A percentile compares a stretch with the other conserved stretches of the same genome.
Evolutionary conservation across 2,797 vertebrate species (phyloP).

Genomic region (Linurgus olivaceus): DNA sequence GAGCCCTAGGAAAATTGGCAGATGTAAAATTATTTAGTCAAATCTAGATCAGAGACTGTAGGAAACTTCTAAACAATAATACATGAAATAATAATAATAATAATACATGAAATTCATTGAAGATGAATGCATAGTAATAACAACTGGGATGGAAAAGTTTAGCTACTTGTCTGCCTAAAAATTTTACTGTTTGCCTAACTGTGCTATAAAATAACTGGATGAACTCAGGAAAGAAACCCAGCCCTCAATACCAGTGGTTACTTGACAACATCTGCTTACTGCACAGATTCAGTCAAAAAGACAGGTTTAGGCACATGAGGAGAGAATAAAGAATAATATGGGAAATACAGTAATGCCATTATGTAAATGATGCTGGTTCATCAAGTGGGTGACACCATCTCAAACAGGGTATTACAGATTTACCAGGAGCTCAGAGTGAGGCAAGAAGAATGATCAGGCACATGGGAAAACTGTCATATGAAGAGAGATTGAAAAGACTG

Average conservation of each 20-base stretch:
- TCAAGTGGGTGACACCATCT: neutral
- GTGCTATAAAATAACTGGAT: neutral
- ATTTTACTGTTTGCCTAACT: neutral
- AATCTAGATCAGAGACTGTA: neutral
- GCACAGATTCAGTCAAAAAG: neutral
- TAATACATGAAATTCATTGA: neutral
- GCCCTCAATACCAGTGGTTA: neutral
- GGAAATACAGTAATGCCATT: slow-evolving; percentile 6
- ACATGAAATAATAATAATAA: neutral
- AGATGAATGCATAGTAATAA: neutral
- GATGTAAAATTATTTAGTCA: neutral
- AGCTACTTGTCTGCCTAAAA: neutral
- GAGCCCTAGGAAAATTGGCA: neutral
- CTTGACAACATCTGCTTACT: neutral
- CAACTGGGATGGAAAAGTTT: neutral
- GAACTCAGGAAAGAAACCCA: neutral
- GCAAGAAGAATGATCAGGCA: slow-evolving; percentile 30
- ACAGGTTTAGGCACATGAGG: neutral
- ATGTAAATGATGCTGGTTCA: slow-evolving; percentile 2
- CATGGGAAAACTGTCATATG: neutral
- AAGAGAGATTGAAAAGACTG: slow-evolving; percentile 19
- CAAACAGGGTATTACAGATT: neutral
- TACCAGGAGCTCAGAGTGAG: slow-evolving; percentile 10
- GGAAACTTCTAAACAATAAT: neutral
- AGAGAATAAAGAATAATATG: neutral